phyloP scores from a whole-genome alignment of 1,140 invertebrate species.

The Lordiphosa collinella region DNA sequence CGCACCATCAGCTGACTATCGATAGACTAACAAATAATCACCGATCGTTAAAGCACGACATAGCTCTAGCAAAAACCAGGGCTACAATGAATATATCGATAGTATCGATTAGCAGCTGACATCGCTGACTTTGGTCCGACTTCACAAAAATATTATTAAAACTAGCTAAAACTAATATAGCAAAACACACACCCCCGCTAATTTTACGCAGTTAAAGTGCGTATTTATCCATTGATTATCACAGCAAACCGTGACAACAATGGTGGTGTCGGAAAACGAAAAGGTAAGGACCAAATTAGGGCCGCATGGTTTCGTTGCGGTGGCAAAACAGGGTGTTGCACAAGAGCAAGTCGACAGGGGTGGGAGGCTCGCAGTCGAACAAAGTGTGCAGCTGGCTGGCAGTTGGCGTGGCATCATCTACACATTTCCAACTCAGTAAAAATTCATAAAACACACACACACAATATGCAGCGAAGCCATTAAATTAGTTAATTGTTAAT shows the following conservation, averaged over 20 bases:
- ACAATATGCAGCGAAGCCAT: slow-evolving; percentile 17
- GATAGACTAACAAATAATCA: no score
- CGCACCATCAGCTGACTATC: no score
- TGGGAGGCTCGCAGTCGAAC: slow-evolving; percentile 23
- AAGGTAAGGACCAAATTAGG: slow-evolving; percentile 46
- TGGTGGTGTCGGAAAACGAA: slow-evolving; percentile 66
- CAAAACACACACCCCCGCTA: background rate
- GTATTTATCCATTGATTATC: slow-evolving; percentile 33
- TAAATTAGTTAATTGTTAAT: slow-evolving; percentile 36
- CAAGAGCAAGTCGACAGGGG: slow-evolving; percentile 32
- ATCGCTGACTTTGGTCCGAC: background rate
- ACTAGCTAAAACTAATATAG: background rate
- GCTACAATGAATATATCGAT: background rate
- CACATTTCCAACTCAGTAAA: slow-evolving; percentile 35
- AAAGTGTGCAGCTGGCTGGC: slow-evolving; percentile 33
- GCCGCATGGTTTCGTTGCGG: slow-evolving; percentile 56
- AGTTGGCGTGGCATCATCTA: slow-evolving; percentile 57
- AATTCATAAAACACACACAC: slow-evolving; percentile 12
- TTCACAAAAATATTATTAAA: slow-evolving; percentile 8
- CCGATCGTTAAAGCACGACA: no score
- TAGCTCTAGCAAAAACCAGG: background rate
- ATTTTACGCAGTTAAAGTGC: slow-evolving; percentile 43
- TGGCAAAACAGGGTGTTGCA: slow-evolving; percentile 60
- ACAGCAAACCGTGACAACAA: slow-evolving; percentile 30
- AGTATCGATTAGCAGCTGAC: slow-evolving; percentile 5